Base-by-base conservation (phyloP, 2,113 vertebrate species). In the Phyllostomus hastatus region DNA sequence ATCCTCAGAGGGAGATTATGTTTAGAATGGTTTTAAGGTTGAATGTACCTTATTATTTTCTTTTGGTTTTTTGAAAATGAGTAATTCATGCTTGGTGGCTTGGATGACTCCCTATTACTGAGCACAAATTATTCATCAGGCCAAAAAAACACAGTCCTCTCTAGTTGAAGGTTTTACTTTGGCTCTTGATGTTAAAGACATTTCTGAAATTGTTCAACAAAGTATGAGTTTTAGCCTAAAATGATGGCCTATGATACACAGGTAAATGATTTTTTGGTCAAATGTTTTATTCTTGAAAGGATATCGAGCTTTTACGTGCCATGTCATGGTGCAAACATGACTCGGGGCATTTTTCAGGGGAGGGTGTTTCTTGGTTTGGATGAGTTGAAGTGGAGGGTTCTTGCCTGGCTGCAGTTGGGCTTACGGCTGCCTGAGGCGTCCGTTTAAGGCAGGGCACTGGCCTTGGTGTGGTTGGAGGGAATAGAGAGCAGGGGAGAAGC, bases 11-110 rank as follows among this genome's bases (percentile, higher is more conserved):
- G 93, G 76, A 93, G 96, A 96, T 98, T 96, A 95, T 93, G 81
- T 88, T 97, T 69, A 79, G 97, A 96, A 96, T 90, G 75, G 93
- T 97, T 98, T 97, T 97, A 91, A 96, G 97, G 95, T 95, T 97
- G 96, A 96, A 94, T 95, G 96, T 97, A 82, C 91, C 96, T 97
- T 96, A 96, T 97, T 97, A 91, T 95, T 94, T 96, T 97, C 96
- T 97, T 84, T 81, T 82, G 79, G 94, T 96, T 91, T 94, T 98
- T 93, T 94, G 93, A 83, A 97, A 97, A 96, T 97, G 95, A 98
- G 95, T 93, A 86, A 95, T 93, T 97, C 82, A 93, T 7, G 31
- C 85, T 90, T 94, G 79, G 97, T 91, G 82, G 82, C 93, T 93
- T 86, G 91, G 73, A 93, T 97, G 92, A 95, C 91, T 98, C 82